Evolutionary conservation across 2,797 vertebrate species (phyloP).

Genomic region (Microcaecilia unicolor): DNA sequence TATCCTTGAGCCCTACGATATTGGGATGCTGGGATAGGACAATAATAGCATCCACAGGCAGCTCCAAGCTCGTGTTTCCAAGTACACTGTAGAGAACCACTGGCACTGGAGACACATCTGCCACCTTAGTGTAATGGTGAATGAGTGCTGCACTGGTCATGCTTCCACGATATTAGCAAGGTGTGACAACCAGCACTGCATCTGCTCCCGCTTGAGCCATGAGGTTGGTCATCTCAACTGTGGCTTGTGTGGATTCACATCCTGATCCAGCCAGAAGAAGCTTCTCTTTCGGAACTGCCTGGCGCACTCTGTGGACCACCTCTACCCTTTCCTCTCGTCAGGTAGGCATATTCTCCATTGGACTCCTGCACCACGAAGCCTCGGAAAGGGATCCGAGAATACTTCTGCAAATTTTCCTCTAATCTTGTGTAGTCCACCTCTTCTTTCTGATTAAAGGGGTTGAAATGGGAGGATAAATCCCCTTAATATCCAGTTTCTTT

Average conservation of each 20-base stretch:
- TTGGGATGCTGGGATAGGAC: slow-evolving; percentile 80
- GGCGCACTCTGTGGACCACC: too few species aligned
- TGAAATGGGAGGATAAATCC: slow-evolving; percentile 81
- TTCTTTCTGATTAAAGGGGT: slow-evolving; percentile 70
- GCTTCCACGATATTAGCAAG: slow-evolving; percentile 79
- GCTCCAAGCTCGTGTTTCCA: slow-evolving; percentile 79
- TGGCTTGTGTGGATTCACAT: slow-evolving; percentile 79
- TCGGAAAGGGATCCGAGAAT: slow-evolving; percentile 68
- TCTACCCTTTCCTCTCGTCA: too few species aligned
- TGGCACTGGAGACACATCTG: slow-evolving; percentile 76
- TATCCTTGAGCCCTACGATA: slow-evolving; percentile 87
- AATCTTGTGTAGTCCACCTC: slow-evolving; percentile 73
- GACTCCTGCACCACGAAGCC: too few species aligned
- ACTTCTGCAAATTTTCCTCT: slow-evolving; percentile 70
- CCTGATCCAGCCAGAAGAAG: too few species aligned
- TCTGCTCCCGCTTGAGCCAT: slow-evolving; percentile 80
- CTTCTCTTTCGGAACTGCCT: too few species aligned
- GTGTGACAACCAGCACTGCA: slow-evolving; percentile 75
- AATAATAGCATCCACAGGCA: slow-evolving; percentile 72
- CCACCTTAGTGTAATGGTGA: slow-evolving; percentile 81
- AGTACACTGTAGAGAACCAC: slow-evolving; percentile 89
- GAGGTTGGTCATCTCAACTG: slow-evolving; percentile 64
- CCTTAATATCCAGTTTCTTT: slow-evolving; percentile 56
- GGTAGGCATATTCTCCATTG: too few species aligned
- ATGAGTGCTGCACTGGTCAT: slow-evolving; percentile 73